Evolutionary conservation across 1,140 invertebrate species (phyloP), one percentile per base, ranked within the genome.

Genomic region (Psilanteris sp.): DNA sequence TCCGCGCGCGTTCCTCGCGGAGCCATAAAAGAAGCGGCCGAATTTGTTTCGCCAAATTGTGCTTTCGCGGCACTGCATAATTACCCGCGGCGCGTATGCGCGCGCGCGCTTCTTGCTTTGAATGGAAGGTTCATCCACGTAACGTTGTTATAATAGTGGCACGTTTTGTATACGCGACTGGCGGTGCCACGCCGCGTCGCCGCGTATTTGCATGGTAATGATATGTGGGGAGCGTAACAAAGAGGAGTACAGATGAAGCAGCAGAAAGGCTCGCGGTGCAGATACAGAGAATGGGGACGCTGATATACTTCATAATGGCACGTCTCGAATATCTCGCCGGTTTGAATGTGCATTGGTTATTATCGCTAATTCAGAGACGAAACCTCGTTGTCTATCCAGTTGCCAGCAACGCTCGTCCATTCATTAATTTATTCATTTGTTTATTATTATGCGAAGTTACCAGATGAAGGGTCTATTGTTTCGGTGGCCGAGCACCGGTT

Each of bases 141-240:
- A 85, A 87, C 83, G 82, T 85, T 85, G 85, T 87, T 87, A 87
- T 87, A 86, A 86, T 85, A 81, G 81, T 79, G 81, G 82, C 81
- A 75, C 80, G 80, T 85, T 87, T 87, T 86, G 83, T 83, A 86
- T 86, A 83, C 80, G 79, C 66, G 80, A 83, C 79, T 79, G 76
- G 66, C 62, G 78, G 72, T 57, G 79, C 57, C 44, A 77, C 44
- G 81, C 77, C 48, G 54, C 44, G 64, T 66, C 66, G 41, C 27
- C 7, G 39, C 77, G 79, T 83, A 83, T 84, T 84, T 85, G 81
- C 82, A 87, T 84, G 80, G 77, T 84, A 87, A 85, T 84, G 81
- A 85, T 83, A 85, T 83, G 83, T 83, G 77, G 73, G 73, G 70
- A 80, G 79, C 62, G 59, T 31, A 73, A 62, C 62, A 70, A 70